Evolutionary conservation across 2,888 invertebrate species (phyloP).

Genomic region (Lithophane leautieri): DNA sequence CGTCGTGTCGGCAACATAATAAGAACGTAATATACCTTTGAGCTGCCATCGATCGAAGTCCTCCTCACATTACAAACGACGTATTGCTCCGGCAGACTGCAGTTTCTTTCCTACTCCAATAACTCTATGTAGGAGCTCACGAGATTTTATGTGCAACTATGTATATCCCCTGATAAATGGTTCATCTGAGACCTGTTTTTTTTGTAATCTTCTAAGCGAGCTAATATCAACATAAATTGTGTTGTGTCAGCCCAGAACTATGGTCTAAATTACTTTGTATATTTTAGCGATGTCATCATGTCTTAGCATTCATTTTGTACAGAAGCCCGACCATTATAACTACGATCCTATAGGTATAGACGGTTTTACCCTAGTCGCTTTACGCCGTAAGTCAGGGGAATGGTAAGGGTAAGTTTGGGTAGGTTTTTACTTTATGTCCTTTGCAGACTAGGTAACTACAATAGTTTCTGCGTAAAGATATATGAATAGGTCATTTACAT

Average conservation of each 20-base stretch:
- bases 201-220: neutral
- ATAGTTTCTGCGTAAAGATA: constrained; percentile 4
- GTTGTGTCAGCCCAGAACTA: neutral
- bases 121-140: neutral
- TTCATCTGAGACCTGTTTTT: neutral
- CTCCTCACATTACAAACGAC: neutral
- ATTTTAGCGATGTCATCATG: constrained; percentile 22
- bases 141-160: neutral
- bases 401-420: neutral
- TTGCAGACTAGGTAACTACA: neutral
- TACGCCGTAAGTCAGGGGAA: constrained; percentile 10
- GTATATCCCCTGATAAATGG: neutral
- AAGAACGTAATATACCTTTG: constrained; percentile 3
- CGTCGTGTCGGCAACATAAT: constrained; percentile 3
- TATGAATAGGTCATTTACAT: neutral
- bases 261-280: neutral
- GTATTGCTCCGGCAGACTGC: constrained; percentile 4
- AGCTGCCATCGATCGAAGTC: constrained; percentile 13
- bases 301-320: constrained; percentile 7
- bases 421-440: constrained; percentile 10
- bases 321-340: constrained; percentile 15
- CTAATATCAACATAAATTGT: neutral
- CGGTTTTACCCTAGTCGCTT: constrained; percentile 36
- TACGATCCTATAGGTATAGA: constrained; percentile 11
- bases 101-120: constrained; percentile 16